Percentiles rank a stretch among this genome's conserved stretches.
These are phyloP conservation scores for Diuraphis noxia DNA, from an alignment of 1,140 invertebrate genomes.

Conservation along the genomic window DNA sequence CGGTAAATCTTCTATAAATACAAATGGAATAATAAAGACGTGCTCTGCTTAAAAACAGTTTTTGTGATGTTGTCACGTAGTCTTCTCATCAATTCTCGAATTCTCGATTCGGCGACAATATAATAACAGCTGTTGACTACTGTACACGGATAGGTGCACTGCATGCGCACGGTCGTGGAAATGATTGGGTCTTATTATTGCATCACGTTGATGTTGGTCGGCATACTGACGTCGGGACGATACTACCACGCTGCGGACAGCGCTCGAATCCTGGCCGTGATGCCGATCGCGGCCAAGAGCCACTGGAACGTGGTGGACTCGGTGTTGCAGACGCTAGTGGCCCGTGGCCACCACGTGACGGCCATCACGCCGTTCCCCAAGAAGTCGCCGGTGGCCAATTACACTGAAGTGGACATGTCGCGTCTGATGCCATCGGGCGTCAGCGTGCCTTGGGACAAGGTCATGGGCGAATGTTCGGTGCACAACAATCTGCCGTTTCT, in stretches of 20 bases:
- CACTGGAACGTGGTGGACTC: constrained; percentile 60
- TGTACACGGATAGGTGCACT: too few relatives aligned
- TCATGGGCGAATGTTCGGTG: constrained; percentile 5
- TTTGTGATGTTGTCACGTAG: too few relatives aligned
- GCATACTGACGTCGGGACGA: background rate
- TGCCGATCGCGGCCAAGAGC: constrained; percentile 58
- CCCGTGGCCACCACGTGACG: constrained; percentile 59
- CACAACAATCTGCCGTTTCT: background rate
- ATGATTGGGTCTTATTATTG: background rate
- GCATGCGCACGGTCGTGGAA: background rate
- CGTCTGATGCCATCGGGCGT: background rate
- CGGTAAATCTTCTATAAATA: too few relatives aligned
- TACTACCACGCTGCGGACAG: background rate
- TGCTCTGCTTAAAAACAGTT: too few relatives aligned
- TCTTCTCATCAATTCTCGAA: too few relatives aligned
- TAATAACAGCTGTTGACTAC: too few relatives aligned
- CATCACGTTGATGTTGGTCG: background rate
- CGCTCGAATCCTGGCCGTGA: constrained; percentile 58
- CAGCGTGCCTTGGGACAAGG: background rate
- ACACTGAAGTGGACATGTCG: constrained; percentile 51
- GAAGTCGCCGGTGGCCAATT: constrained; percentile 3
- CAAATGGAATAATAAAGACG: too few relatives aligned
- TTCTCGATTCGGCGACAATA: too few relatives aligned
- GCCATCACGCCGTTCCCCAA: constrained; percentile 56
- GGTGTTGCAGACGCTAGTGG: constrained; percentile 58